These are phyloP conservation scores for Hylia prasina DNA, from an alignment of 2,113 vertebrate genomes.

Conservation along the genomic window DNA sequence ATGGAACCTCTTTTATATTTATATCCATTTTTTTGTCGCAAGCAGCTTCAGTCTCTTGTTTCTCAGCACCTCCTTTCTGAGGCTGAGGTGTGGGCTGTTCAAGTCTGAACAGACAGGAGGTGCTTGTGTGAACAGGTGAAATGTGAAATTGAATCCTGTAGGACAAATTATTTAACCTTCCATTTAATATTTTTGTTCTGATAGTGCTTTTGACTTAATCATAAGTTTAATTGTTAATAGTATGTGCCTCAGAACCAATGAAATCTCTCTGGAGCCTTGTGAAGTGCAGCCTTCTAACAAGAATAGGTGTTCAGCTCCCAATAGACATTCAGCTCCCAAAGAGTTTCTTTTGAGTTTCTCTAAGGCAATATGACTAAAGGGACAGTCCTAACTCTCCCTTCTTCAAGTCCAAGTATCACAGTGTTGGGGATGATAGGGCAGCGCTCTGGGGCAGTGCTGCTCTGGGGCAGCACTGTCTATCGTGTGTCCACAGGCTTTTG, in stretches of 20 bases:
- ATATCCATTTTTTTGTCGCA: slow-evolving; percentile 47
- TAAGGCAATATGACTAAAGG: slow-evolving; percentile 59
- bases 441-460: background rate
- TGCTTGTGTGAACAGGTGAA: slow-evolving; percentile 46
- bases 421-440: slow-evolving; percentile 8
- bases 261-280: slow-evolving; percentile 47
- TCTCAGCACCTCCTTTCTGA: slow-evolving; percentile 66
- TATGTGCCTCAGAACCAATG: slow-evolving; percentile 56
- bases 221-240: slow-evolving; percentile 45
- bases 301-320: slow-evolving; percentile 6
- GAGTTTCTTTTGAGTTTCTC: slow-evolving; percentile 17
- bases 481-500: background rate
- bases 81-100: background rate
- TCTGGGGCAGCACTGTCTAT: background rate
- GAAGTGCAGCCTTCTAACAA: slow-evolving; percentile 37
- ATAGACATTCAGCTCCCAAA: background rate
- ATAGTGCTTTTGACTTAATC: slow-evolving; percentile 55
- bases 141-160: slow-evolving; percentile 51
- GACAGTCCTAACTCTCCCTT: slow-evolving; percentile 5
- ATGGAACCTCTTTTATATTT: slow-evolving; percentile 60
- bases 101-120: slow-evolving; percentile 25
- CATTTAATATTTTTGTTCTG: slow-evolving; percentile 59
- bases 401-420: background rate
- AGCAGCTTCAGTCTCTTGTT: slow-evolving; percentile 58
- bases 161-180: slow-evolving; percentile 53